Percentiles rank a stretch among this genome's conserved stretches.
Conservation (phyloP, 2,888 invertebrate species). For the Acleris holmiana region DNA sequence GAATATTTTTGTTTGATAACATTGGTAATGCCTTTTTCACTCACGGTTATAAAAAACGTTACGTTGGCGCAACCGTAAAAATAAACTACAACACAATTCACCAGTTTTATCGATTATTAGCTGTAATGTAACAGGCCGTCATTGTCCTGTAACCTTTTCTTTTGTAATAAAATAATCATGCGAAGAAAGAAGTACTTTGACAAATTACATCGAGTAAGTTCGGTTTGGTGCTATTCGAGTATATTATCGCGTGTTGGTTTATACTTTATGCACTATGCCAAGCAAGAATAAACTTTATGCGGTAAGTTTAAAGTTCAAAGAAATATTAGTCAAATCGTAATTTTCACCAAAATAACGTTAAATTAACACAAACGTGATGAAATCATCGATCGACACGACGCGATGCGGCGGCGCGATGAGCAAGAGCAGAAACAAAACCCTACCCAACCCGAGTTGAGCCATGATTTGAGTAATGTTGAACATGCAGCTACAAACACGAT, state of each 20-base stretch:
- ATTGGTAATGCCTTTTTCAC: conserved; percentile 27
- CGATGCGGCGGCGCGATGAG: no score
- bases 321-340: background rate
- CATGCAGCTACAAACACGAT: no score
- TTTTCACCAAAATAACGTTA: background rate
- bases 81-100: background rate
- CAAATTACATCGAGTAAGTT: background rate
- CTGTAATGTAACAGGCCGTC: background rate
- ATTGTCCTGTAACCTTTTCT: conserved; percentile 17
- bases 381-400: no score
- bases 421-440: no score
- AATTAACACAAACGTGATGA: background rate
- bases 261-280: background rate
- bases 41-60: conserved; percentile 31
- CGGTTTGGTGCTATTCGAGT: background rate
- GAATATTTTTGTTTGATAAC: conserved; percentile 39
- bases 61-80: conserved; percentile 27
- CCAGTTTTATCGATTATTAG: background rate
- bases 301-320: rapidly evolving
- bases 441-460: no score
- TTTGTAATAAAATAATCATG: conserved; percentile 28
- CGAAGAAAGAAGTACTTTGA: conserved; percentile 18
- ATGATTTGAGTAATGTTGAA: no score
- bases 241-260: background rate
- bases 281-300: background rate